Evolutionary conservation across 2,888 invertebrate species (phyloP), one percentile per base, ranked within the genome.

Genomic region (Scrobipalpa atriplicella): DNA sequence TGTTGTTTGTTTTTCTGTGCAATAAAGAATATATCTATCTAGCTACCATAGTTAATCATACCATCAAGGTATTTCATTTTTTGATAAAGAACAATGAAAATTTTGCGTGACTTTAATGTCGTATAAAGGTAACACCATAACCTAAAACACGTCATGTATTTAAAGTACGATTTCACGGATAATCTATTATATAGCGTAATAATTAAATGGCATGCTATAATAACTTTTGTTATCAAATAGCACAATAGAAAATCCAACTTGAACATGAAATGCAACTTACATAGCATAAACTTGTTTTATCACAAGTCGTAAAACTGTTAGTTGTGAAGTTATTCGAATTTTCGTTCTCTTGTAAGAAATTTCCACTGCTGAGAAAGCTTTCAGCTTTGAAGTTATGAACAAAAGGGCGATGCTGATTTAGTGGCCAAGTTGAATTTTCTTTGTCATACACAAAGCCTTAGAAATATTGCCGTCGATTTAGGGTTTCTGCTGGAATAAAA

Each of bases 331-430:
- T 47, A 52, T 21, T 19, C 51, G 19, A 18, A 16, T 6, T 52
- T 52, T 18, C 51, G 18, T 52, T 18, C 19, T 52, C 19, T 19
- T 8, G 8, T 1, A 7, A 52, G n/a, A 56, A 56, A n/a, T 56
- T 36, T n/a, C 29, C 36, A 21, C 29, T 29, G 29, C 56, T 58
- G 36, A 56, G 10, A 36, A 58, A 58, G 58, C 58, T 39, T 41
- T 61, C 16, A 18, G 29, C 43, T 62, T 62, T 62, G 62, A 62
- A 62, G 62, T 62, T 62, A 62, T 62, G 62, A 47, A 62, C 62
- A 43, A 62, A 38, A 47, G 39, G 41, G 43, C 47, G 38, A 47
- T 62, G 29, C 47, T 62, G 43, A 62, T 58, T 38, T 16, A 36
- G 29, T 29, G 16, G 29, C 38, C 38, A 58, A 11, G 38, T 16